Evolutionary conservation across 2,113 vertebrate genomes (phyloP), one percentile per base, ranked within the genome.

Genomic region (Hemichromis elongatus): DNA sequence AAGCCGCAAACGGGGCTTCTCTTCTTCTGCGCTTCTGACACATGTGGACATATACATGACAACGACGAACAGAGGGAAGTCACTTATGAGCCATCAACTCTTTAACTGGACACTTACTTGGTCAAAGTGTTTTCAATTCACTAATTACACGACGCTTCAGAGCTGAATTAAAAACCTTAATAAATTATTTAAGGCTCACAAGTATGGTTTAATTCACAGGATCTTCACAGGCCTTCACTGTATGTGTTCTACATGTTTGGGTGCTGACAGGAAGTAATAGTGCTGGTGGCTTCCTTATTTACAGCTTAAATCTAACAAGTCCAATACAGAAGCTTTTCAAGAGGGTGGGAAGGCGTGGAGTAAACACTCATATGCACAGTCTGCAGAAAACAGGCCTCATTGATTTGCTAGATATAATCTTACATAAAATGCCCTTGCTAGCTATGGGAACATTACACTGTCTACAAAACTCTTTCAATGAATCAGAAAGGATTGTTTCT

Each of bases 301-400:
- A 61, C 53, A 57, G 66, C 78, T 80, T 79, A 59, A 75, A 50
- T 33, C 7, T n/a, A 52, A 75, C 26, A 77, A 73, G 68, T 82
- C 12, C 30, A 61, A 33, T 24, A 35, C 40, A 28, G 54, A 85
- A 42, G 40, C 85, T 86, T 86, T 81, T 50, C 18, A 30, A 30
- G 26, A 33, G 47, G 30, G 81, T 24, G 21, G 40, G 56, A 45
- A n/a, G 42, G 4, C 19, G 35, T 14, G 56, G 68, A 83, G 63
- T 53, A 80, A 59, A 73, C 18, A 73, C 52, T 73, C 63, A 81
- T n/a, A 73, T 86, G 88, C 86, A 86, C 90, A 85, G 59, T 83
- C 81, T 84, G 88, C 89, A 91, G 73, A 91, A 92, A 86, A 66
- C 75, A 87, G 78, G 82, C 80, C 53, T 90, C 83, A 83, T 86